Conservation (phyloP, 1,140 invertebrate species). For the Brachionus rubens region DNA sequence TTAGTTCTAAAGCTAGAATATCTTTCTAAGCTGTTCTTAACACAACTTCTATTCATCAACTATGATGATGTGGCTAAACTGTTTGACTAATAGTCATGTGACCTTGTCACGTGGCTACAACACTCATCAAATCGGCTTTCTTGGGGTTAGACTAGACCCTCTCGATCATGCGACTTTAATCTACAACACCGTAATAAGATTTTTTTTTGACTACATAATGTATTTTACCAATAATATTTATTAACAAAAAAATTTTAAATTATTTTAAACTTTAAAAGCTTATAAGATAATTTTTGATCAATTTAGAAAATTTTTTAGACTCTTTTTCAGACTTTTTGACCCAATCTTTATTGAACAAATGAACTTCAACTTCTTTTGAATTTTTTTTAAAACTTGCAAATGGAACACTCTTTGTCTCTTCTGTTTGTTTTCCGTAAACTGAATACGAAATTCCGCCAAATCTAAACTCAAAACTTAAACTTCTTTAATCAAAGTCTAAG, state of each 20-base stretch:
- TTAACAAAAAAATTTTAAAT: not conserved
- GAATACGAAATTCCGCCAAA: not conserved
- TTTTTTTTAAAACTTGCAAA: constrained; percentile 20
- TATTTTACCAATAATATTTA: not conserved
- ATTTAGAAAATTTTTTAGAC: constrained; percentile 22
- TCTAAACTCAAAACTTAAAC: not conserved
- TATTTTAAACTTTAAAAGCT: not conserved
- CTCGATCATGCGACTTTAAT: no score
- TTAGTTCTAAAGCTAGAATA: no score
- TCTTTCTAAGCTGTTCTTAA: no score
- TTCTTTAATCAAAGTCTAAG: not conserved
- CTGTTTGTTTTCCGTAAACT: not conserved
- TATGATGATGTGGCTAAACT: no score
- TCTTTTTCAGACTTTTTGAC: constrained; percentile 24
- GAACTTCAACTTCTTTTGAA: constrained; percentile 32
- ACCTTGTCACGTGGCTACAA: no score
- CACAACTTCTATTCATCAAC: no score
- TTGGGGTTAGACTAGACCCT: no score
- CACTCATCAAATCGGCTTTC: no score
- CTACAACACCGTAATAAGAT: no score
- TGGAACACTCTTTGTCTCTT: not conserved
- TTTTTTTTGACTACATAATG: no score
- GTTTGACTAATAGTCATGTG: no score
- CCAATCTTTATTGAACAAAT: constrained; percentile 36
- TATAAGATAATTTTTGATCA: constrained; percentile 45